Conservation (phyloP, 2,888 invertebrate genomes). For the Lasioglossum figueresi region DNA sequence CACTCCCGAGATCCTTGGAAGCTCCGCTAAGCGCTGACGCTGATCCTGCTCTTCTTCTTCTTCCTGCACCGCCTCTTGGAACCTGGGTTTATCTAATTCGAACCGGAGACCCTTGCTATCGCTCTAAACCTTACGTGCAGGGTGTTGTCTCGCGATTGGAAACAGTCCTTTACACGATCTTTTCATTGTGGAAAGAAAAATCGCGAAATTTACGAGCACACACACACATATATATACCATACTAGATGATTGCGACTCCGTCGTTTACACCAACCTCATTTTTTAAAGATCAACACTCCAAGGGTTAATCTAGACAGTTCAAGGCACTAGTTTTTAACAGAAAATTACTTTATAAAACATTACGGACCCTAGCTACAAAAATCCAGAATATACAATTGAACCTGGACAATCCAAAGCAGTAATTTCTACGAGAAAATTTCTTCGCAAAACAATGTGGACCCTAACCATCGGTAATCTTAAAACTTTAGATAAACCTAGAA, state of each 20-base stretch:
- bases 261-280: background rate
- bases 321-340: background rate
- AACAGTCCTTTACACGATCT: conserved; percentile 11
- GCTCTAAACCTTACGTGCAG: conserved; percentile 63
- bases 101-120: conserved; percentile 78
- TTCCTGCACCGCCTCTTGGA: conserved; percentile 68
- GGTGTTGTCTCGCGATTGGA: conserved; percentile 32
- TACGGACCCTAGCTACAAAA: background rate
- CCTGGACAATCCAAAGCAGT: background rate
- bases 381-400: too few species aligned
- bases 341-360: background rate
- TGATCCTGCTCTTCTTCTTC: conserved; percentile 80
- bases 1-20: conserved; percentile 77
- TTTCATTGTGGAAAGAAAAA: background rate
- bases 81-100: conserved; percentile 83
- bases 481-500: background rate
- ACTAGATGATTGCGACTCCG: background rate
- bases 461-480: background rate
- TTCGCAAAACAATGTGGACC: background rate
- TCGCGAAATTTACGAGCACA: background rate
- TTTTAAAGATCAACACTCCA: background rate
- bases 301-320: background rate
- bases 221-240: background rate
- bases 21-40: conserved; percentile 80
- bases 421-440: background rate